Base-by-base conservation (phyloP, 2,888 invertebrate genomes). In the Parelbella ahira region DNA sequence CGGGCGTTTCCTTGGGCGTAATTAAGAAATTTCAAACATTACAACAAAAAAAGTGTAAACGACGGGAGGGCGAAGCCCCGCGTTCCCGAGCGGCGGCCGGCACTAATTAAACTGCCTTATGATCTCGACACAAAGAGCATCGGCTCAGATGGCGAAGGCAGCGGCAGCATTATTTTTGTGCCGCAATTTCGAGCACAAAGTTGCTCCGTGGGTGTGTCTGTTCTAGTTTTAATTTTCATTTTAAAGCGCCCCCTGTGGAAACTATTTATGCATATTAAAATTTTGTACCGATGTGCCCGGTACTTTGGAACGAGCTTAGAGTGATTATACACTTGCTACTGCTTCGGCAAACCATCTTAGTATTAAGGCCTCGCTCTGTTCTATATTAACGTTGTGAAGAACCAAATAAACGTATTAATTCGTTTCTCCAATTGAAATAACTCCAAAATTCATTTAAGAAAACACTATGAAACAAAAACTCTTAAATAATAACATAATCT, bases 241-340 rank as follows among this genome's bases (percentile, higher is more conserved):
- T 47, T 34, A 43, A 38, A 29, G 11, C 48, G 34, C 45, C 44
- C 50, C 49, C 46, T 29, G 47, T 46, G 46, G 48, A 50, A 49
- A 53, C 53, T 51, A 51, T 53, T 50, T 52, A 44, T 53, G 46
- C 47, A 51, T 53, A 51, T 54, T 53, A 50, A 50, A 50, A 48
- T 42, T 38, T 44, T 44, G 44, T 25, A 32, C 46, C 38, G 36
- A 25, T 7, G 25, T 25, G 36, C 25, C 4, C 10, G 18, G 36
- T 36, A 36, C 25, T 36, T 25, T 4, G 9, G 24, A 30, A 1
- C 9, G 24, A 10, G 4, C 13, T 34, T 36, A 15, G 34, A 15
- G 1, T 7, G 10, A 2, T 36, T 15, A 8, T 11, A 25, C 2
- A 18, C 4, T 9, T n/a, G 6, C 4, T 13, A 25, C 25, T 20